A percentile compares a stretch with the other conserved stretches of the same genome.
Conservation (phyloP, 2,113 vertebrate species). For the Caracal caracal region DNA sequence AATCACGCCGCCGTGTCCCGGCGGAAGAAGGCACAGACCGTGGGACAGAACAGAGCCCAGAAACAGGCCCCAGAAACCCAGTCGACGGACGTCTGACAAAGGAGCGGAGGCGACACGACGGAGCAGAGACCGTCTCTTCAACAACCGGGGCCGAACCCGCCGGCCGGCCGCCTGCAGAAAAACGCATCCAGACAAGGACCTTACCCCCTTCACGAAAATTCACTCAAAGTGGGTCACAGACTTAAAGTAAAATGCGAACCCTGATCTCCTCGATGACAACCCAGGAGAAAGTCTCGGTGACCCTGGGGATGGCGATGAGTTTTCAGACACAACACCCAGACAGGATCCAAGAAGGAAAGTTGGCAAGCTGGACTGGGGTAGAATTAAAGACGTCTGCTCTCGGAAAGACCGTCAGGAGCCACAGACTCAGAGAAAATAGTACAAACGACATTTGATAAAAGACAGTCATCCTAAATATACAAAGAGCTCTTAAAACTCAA, state of each 20-base stretch:
- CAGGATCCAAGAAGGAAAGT: background rate
- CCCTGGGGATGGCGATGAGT: background rate
- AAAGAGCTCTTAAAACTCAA: background rate
- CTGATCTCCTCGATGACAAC: background rate
- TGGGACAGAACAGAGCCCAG: background rate
- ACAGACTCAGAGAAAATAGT: background rate
- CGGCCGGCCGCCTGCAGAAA: background rate
- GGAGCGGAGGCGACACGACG: background rate
- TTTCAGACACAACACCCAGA: background rate
- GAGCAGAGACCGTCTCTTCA: background rate
- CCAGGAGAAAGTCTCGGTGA: too few species aligned
- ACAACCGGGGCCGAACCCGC: background rate
- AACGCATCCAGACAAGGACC: background rate
- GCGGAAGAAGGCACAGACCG: background rate
- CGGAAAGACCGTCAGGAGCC: background rate
- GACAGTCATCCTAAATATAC: background rate
- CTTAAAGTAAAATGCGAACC: background rate
- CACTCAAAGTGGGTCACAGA: background rate
- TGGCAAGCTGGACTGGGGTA: background rate
- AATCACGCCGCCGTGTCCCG: too few species aligned
- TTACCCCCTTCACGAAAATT: background rate
- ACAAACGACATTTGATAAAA: background rate
- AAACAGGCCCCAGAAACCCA: accelerated
- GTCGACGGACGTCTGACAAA: background rate
- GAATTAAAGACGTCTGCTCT: background rate